phyloP scores from a whole-genome alignment of 2,888 invertebrate genomes.

The Campoplex capitator region DNA sequence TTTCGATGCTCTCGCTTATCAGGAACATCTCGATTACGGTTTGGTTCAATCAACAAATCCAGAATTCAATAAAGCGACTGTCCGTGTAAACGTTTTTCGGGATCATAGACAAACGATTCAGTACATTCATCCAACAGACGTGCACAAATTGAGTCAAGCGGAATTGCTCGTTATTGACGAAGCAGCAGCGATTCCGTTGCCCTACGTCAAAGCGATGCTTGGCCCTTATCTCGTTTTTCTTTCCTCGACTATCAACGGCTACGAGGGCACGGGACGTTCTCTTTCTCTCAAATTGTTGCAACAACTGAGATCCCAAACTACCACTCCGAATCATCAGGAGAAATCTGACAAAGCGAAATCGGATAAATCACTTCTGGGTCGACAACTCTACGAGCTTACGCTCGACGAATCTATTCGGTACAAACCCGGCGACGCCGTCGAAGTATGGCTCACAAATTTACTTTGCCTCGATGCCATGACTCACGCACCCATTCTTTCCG shows the following conservation, averaged over 20 bases:
- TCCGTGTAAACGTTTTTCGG: conserved; percentile 95
- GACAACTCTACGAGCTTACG: conserved; percentile 87
- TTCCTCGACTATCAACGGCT: conserved; percentile 98
- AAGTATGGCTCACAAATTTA: conserved; percentile 95
- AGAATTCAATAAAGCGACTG: conserved; percentile 98
- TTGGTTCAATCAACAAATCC: conserved; percentile 97
- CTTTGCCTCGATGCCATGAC: conserved; percentile 95
- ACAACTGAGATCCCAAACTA: conserved; percentile 90
- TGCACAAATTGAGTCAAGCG: conserved; percentile 94
- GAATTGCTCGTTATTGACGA: conserved; percentile 99
- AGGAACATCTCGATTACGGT: conserved; percentile 98
- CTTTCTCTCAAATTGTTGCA: conserved; percentile 97
- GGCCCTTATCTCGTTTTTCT: conserved; percentile 97
- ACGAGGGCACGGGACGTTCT: conserved; percentile 99
- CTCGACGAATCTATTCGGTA: conserved; percentile 97
- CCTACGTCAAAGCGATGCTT: conserved; percentile 94
- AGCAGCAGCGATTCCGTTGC: conserved; percentile 99
- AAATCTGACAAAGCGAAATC: conserved; percentile 83
- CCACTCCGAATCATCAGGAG: conserved; percentile 86
- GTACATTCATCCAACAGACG: conserved; percentile 98
- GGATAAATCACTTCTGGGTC: conserved; percentile 84
- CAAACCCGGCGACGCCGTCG: conserved; percentile 93
- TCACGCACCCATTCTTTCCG: conserved; percentile 88
- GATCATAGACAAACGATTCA: conserved; percentile 97
- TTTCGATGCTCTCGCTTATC: conserved; percentile 96